phyloP scores from a whole-genome alignment of 2,888 invertebrate genomes.

The Melinaea menophilus region DNA sequence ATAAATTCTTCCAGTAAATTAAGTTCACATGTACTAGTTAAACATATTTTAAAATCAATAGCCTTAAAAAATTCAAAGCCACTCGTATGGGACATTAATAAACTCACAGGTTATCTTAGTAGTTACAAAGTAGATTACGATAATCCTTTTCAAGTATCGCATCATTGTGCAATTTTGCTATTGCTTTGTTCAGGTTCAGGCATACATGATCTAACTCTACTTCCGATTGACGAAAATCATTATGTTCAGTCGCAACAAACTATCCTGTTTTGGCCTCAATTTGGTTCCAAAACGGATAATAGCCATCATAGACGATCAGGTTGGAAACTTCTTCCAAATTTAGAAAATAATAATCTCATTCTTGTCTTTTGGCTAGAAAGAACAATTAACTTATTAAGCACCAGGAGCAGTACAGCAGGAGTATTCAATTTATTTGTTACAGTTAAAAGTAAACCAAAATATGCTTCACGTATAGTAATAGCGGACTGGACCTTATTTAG shows the following conservation, averaged over 20 bases:
- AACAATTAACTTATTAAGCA: no score
- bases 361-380: constrained; percentile 5
- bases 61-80: constrained; percentile 9
- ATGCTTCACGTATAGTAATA: not conserved
- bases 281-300: constrained; percentile 12
- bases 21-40: constrained; percentile 11
- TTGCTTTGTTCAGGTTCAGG: constrained; percentile 12
- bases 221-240: constrained; percentile 6
- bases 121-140: not conserved
- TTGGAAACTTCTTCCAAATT: constrained; percentile 5
- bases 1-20: not conserved
- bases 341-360: not conserved
- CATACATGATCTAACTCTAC: constrained; percentile 9
- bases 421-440: not conserved
- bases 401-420: not conserved
- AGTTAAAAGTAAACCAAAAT: not conserved
- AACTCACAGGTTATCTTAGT: not conserved
- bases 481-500: constrained; percentile 3
- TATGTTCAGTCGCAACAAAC: not conserved
- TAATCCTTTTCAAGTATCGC: constrained; percentile 1
- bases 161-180: not conserved
- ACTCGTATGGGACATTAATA: constrained; percentile 8
- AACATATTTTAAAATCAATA: constrained; percentile 9
- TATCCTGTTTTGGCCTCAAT: constrained; percentile 14
- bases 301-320: constrained; percentile 8